These are phyloP conservation scores for Rynchops niger DNA, from an alignment of 2,113 vertebrate species.

Conservation along the genomic window DNA sequence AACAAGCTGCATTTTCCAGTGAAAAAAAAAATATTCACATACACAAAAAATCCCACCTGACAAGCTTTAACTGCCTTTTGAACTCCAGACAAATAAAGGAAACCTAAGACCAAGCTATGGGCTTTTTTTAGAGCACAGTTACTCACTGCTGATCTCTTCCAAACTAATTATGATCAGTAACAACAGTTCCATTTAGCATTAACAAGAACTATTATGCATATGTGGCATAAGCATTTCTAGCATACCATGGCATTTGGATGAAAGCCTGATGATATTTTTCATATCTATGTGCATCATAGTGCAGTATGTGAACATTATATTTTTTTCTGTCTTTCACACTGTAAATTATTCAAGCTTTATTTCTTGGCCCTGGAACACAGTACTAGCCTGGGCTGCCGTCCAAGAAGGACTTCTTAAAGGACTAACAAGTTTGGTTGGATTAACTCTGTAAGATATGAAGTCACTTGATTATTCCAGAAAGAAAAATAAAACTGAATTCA, in stretches of 20 bases:
- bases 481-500: background rate
- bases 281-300: background rate
- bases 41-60: background rate
- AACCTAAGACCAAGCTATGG: background rate
- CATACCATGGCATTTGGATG: conserved; percentile 15
- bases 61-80: background rate
- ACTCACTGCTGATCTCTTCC: background rate
- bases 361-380: background rate
- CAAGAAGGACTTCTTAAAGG: conserved; percentile 25
- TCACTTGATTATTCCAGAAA: background rate
- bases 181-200: background rate
- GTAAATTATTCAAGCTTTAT: conserved; percentile 30
- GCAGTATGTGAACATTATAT: background rate
- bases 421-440: background rate
- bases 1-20: background rate
- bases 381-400: background rate
- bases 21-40: background rate
- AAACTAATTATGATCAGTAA: background rate
- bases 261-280: conserved; percentile 1
- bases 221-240: background rate
- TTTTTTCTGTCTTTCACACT: background rate
- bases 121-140: background rate
- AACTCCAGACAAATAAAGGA: background rate
- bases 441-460: background rate
- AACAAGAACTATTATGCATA: conserved; percentile 26